Conservation (phyloP, 1,140 invertebrate genomes). For the Nomia melanderi region DNA sequence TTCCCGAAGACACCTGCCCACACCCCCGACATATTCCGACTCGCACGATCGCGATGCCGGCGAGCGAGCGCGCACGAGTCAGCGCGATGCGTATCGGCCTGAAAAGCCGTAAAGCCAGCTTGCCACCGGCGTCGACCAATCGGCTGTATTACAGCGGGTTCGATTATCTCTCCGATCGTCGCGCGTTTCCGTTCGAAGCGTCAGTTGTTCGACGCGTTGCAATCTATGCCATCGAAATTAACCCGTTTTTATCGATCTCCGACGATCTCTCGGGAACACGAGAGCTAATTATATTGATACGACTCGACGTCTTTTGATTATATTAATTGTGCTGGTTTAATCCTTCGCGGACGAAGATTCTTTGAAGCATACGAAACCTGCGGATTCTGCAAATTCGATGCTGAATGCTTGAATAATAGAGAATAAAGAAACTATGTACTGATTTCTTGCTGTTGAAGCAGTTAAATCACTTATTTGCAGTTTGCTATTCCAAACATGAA, state of each 20-base stretch:
- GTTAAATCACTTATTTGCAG: too few species aligned
- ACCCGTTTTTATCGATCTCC: background rate
- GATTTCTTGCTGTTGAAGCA: too few species aligned
- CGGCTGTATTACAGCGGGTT: constrained; percentile 34
- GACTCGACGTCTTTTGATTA: too few species aligned
- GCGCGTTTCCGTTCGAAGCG: background rate
- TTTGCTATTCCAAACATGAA: too few species aligned
- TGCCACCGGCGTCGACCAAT: constrained; percentile 9
- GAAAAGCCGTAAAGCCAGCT: constrained; percentile 62
- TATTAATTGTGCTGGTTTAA: too few species aligned
- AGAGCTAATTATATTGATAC: too few species aligned
- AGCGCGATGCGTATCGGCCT: constrained; percentile 68
- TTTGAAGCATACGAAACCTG: too few species aligned
- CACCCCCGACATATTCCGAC: constrained; percentile 36
- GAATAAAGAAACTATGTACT: too few species aligned
- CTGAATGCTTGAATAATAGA: too few species aligned
- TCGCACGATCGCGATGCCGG: constrained; percentile 58
- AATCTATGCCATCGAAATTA: background rate
- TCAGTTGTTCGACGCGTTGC: constrained; percentile 7
- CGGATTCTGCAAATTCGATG: too few species aligned
- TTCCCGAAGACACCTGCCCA: constrained; percentile 71
- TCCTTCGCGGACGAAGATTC: too few species aligned
- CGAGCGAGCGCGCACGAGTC: constrained; percentile 69
- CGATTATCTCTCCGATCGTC: constrained; percentile 11
- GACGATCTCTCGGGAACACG: too few species aligned